phyloP scores from a whole-genome alignment of 2,113 vertebrate species.

The Isichthys henryi region DNA sequence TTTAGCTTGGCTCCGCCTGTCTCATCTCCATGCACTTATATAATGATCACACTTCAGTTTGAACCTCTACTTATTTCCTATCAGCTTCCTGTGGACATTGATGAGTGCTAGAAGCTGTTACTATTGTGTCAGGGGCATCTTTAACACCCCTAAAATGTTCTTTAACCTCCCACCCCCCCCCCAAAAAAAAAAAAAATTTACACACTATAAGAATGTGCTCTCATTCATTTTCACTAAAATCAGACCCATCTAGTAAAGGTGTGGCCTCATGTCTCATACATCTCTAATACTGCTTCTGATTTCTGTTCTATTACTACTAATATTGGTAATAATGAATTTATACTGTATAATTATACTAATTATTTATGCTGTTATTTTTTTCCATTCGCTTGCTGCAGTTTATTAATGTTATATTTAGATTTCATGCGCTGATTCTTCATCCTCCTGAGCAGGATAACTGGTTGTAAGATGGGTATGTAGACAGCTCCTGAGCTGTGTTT shows the following conservation, averaged over 20 bases:
- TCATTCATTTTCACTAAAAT: not conserved
- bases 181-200: not conserved
- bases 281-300: not conserved
- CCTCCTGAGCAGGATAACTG: not conserved
- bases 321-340: not conserved
- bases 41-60: not conserved
- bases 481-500: not conserved
- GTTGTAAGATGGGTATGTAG: not conserved
- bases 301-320: not conserved
- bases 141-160: not conserved
- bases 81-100: not conserved
- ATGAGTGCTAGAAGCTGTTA: not conserved
- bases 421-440: not conserved
- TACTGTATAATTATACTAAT: not conserved
- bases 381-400: not conserved
- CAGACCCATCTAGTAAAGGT: not conserved
- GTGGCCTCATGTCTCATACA: not conserved
- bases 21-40: not conserved
- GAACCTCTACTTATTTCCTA: not conserved
- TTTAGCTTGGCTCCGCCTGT: not conserved
- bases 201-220: not conserved
- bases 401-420: not conserved
- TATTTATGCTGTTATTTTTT: not conserved
- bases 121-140: not conserved
- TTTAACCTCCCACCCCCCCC: not conserved